Evolutionary conservation across 1,140 invertebrate species (phyloP).

Genomic region (Cherax quadricarinatus): DNA sequence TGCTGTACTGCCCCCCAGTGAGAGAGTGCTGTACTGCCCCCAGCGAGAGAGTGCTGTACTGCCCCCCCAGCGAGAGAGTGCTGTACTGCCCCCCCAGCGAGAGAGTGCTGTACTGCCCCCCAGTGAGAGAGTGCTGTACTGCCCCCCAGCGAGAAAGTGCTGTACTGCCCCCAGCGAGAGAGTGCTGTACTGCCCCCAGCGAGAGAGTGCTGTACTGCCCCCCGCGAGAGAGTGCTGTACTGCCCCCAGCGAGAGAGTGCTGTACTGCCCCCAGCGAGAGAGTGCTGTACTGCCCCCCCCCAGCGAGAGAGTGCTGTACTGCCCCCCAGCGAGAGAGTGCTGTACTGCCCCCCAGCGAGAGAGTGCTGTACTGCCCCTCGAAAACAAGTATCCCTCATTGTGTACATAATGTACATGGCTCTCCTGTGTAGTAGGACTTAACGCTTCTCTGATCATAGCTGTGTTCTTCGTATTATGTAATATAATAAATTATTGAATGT

Average conservation of each 20-base stretch:
- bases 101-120: too few species aligned
- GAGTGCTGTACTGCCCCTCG: neutral
- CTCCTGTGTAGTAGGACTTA: constrained; percentile 14
- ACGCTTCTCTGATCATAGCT: constrained; percentile 6
- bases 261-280: neutral
- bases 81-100: neutral
- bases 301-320: too few species aligned
- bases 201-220: too few species aligned
- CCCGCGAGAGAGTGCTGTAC: neutral
- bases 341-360: neutral
- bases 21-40: neutral
- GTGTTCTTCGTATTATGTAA: neutral
- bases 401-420: constrained; percentile 13
- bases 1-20: neutral
- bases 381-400: neutral
- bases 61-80: neutral
- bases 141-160: too few species aligned
- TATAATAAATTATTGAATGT: constrained; percentile 8
- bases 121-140: neutral
- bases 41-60: too few species aligned
- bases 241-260: neutral
- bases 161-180: neutral
- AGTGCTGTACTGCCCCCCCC: neutral
- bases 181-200: neutral
- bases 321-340: too few species aligned